These are phyloP conservation scores for Parapristionchus giblindavisi DNA, from an alignment of 2,888 invertebrate genomes.

Conservation along the genomic window DNA sequence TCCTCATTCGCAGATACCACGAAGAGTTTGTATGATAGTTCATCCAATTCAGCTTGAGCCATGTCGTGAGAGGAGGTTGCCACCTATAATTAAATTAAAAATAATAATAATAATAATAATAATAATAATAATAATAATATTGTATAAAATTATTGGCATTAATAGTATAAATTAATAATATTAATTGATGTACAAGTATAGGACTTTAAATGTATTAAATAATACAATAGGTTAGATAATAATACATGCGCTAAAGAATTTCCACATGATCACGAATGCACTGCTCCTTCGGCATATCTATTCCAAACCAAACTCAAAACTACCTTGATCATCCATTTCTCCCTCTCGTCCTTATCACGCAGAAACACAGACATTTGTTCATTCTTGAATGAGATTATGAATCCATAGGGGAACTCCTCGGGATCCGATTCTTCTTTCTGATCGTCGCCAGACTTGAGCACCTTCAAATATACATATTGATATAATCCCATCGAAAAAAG, in stretches of 20 bases:
- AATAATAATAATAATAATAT: not conserved
- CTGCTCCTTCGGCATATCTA: too few species aligned
- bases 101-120: not conserved
- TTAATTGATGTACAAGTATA: too few species aligned
- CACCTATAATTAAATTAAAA: constrained; percentile 46
- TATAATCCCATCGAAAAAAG: too few species aligned
- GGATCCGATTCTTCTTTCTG: not conserved
- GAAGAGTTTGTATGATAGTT: constrained; percentile 59
- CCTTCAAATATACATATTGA: constrained; percentile 31
- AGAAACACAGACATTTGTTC: constrained; percentile 44
- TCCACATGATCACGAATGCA: too few species aligned
- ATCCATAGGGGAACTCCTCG: constrained; percentile 29
- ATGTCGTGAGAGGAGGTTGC: constrained; percentile 62
- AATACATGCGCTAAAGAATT: too few species aligned
- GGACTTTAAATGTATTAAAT: too few species aligned
- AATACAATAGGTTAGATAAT: too few species aligned
- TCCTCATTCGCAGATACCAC: constrained; percentile 46
- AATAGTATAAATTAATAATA: too few species aligned
- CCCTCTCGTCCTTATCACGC: constrained; percentile 50
- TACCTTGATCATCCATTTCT: constrained; percentile 66
- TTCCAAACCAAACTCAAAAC: not conserved
- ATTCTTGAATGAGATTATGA: constrained; percentile 34
- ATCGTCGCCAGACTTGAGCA: constrained; percentile 26
- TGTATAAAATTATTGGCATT: too few species aligned
- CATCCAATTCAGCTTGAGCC: constrained; percentile 65